Percentiles rank a stretch among this genome's conserved stretches.
These are phyloP conservation scores for Cavia porcellus DNA, from an alignment of 2,113 vertebrate species.

Conservation along the genomic window DNA sequence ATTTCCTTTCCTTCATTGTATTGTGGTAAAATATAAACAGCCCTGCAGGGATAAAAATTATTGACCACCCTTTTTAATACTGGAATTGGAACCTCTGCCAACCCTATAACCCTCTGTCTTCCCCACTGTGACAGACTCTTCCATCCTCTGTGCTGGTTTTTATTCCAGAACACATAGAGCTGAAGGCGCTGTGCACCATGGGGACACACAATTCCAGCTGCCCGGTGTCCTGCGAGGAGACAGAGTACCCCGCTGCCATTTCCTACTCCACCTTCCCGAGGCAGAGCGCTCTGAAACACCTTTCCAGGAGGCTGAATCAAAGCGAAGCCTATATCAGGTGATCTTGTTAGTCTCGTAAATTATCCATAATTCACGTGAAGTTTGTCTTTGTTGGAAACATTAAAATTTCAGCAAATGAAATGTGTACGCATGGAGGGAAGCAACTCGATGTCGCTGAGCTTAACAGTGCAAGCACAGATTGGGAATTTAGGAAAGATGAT, in stretches of 20 bases:
- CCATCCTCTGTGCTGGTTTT: not conserved
- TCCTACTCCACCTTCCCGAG: slow-evolving; percentile 89
- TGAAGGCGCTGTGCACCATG: slow-evolving; percentile 85
- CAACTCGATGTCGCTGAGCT: not conserved
- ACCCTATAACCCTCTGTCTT: not conserved
- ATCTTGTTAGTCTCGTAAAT: not conserved
- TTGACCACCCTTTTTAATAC: not conserved
- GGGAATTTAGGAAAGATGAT: not conserved
- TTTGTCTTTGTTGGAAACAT: slow-evolving; percentile 5
- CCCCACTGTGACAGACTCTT: not conserved
- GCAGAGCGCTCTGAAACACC: slow-evolving; percentile 80
- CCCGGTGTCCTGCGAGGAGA: slow-evolving; percentile 88
- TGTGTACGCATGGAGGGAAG: not conserved
- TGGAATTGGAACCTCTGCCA: not conserved
- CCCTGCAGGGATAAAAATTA: not conserved
- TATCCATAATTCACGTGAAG: not conserved
- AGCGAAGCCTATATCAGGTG: slow-evolving; percentile 84
- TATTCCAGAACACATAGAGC: slow-evolving; percentile 86
- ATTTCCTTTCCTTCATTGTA: not conserved
- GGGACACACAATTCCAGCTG: slow-evolving; percentile 90
- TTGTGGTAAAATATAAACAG: not conserved
- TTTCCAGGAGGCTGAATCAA: slow-evolving; percentile 87
- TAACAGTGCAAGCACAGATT: not conserved
- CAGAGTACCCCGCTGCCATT: slow-evolving; percentile 85
- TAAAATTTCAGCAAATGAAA: not conserved